phyloP scores from a whole-genome alignment of 2,797 vertebrate species.

The Balearica regulorum region DNA sequence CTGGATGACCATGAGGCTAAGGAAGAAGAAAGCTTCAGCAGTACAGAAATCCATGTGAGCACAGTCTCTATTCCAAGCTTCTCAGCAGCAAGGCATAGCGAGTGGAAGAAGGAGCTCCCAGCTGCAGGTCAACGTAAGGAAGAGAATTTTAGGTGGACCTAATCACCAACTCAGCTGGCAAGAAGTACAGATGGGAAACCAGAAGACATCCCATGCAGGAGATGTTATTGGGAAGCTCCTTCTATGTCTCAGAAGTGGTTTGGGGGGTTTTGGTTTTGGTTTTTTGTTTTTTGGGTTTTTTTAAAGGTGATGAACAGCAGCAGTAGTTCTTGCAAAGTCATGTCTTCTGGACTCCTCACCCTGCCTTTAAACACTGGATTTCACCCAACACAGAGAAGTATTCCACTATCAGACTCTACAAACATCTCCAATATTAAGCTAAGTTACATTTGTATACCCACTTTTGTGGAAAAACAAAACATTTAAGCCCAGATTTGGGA shows the following conservation, averaged over 20 bases:
- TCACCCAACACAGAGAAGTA: background rate
- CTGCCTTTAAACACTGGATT: background rate
- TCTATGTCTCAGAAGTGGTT: background rate
- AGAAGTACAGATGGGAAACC: background rate
- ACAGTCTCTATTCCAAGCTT: background rate
- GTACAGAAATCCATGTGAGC: background rate
- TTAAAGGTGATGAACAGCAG: background rate
- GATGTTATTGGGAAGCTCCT: background rate
- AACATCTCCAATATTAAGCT: background rate
- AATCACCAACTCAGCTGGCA: background rate
- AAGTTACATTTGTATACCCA: background rate
- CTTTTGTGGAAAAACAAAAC: background rate
- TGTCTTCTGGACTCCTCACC: background rate
- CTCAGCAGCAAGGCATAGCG: fast-evolving
- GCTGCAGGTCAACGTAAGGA: background rate
- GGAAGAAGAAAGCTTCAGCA: background rate
- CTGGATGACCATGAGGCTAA: background rate
- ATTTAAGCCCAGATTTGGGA: background rate
- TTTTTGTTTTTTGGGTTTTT: background rate
- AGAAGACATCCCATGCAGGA: background rate
- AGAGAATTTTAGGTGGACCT: background rate
- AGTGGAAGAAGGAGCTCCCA: background rate
- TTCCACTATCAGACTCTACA: background rate
- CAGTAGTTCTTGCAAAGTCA: background rate
- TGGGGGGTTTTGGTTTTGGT: background rate